These are phyloP conservation scores for Orchestes rusci DNA, from an alignment of 2,888 invertebrate species.

Conservation along the genomic window DNA sequence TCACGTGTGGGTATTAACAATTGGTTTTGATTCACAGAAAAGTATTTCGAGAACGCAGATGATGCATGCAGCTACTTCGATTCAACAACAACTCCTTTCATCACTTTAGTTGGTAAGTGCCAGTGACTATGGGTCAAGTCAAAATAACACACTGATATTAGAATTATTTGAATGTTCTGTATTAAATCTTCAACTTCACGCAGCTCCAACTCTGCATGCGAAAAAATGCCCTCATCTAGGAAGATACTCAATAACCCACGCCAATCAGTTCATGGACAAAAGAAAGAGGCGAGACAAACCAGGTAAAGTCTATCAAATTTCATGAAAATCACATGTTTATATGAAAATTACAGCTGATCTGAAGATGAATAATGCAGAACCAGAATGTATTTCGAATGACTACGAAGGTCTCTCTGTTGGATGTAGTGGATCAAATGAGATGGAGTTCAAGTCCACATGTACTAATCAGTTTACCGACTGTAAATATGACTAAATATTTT, in stretches of 20 bases:
- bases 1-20: no score
- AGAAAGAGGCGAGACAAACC: slow-evolving; percentile 48
- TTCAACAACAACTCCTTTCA: slow-evolving; percentile 48
- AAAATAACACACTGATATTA: no score
- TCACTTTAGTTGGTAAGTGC: slow-evolving; percentile 63
- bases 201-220: slow-evolving; percentile 56
- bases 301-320: slow-evolving; percentile 25
- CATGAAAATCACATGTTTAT: background rate
- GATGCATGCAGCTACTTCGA: slow-evolving; percentile 59
- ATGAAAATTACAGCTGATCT: slow-evolving; percentile 23
- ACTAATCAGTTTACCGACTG: slow-evolving; percentile 46
- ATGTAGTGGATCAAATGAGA: slow-evolving; percentile 52
- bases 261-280: slow-evolving; percentile 31
- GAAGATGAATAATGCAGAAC: slow-evolving; percentile 25
- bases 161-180: no score
- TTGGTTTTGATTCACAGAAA: slow-evolving; percentile 30
- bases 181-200: no score
- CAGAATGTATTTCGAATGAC: slow-evolving; percentile 48
- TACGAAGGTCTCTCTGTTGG: slow-evolving; percentile 55
- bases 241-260: slow-evolving; percentile 51
- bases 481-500: no score
- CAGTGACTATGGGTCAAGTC: no score
- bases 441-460: slow-evolving; percentile 56
- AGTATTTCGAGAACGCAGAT: slow-evolving; percentile 52
- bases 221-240: slow-evolving; percentile 64